These are phyloP conservation scores for Aldabrachelys gigantea DNA, from an alignment of 2,113 vertebrate genomes.

Conservation along the genomic window DNA sequence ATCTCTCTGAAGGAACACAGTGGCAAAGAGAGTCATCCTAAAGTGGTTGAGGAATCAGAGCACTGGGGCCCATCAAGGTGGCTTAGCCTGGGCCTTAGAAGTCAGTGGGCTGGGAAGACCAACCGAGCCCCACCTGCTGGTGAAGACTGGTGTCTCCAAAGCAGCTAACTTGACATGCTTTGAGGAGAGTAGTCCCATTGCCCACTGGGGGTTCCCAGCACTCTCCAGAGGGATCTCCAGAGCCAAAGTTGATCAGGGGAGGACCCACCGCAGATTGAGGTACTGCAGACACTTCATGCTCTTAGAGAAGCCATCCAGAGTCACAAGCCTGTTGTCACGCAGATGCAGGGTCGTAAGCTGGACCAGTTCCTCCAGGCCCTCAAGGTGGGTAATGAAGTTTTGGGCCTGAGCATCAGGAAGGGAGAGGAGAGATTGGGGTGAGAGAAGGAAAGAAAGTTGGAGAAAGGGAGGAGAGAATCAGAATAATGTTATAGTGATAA, in stretches of 20 bases:
- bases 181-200: neutral
- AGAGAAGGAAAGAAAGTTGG: neutral
- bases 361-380: conserved; percentile 83
- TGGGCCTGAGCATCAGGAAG: conserved; percentile 80
- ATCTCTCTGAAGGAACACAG: neutral
- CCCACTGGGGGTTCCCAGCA: neutral
- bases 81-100: neutral
- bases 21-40: neutral
- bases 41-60: neutral
- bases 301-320: conserved; percentile 84
- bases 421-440: neutral
- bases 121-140: neutral
- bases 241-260: neutral
- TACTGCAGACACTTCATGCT: conserved; percentile 90
- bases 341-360: conserved; percentile 88
- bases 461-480: neutral
- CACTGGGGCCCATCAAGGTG: neutral
- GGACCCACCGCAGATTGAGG: conserved; percentile 85
- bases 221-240: neutral
- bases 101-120: neutral
- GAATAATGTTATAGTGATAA: neutral
- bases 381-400: conserved; percentile 84
- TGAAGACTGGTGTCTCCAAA: neutral
- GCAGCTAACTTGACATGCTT: neutral
- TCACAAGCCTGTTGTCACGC: conserved; percentile 88